Evolutionary conservation across 1,140 invertebrate genomes (phyloP), one percentile per base, ranked within the genome.

Genomic region (Drosophila ananassae): DNA sequence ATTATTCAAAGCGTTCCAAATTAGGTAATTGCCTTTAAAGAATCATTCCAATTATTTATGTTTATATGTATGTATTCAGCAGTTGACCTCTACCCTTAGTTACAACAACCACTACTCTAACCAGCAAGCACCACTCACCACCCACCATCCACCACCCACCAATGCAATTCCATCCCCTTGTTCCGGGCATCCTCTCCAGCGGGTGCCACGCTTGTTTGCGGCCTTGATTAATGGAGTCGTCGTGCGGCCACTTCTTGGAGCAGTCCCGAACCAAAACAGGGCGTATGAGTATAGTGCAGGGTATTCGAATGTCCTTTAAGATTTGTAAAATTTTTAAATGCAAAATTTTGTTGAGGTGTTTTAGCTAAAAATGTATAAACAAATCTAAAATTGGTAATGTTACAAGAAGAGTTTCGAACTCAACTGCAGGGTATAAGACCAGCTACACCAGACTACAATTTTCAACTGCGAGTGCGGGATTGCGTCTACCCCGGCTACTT

Each of bases 1-100:
- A 89, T 89, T 89, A 89, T 89, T 89, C 83, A 89, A 77, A 89
- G 83, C 83, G 76, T 79, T 44, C 68, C 75, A 89, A 89, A 89
- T 83, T 89, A 89, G 83, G 79, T 89, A 89, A 89, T 89, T 89
- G 83, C 79, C 84, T 89, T 89, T 89, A 89, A 89, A 89, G 83
- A 89, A 89, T 89, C 83, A 77, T 79, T 78, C 84, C 79, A 89
- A 89, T 89, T 89, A 89, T 89, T 89, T 89, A 89, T 89, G 84
- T 79, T 79, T 89, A 83, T 83, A 77, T 83, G 72, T 61, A 55
- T 61, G 54, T 39, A 51, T 28, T 53, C 28, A 56, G 60, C 57
- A 54, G 32, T 37, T 37, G 12, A 37, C 34, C 34, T 37, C 34
- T 10, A 12, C 12, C 34, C 34, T 10, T n/a, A 37, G 34, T 47